These are phyloP conservation scores for Aurelia sp. DNA, from an alignment of 30 jellyfish, hydroid and myxozoan species.

Conservation along the genomic window DNA sequence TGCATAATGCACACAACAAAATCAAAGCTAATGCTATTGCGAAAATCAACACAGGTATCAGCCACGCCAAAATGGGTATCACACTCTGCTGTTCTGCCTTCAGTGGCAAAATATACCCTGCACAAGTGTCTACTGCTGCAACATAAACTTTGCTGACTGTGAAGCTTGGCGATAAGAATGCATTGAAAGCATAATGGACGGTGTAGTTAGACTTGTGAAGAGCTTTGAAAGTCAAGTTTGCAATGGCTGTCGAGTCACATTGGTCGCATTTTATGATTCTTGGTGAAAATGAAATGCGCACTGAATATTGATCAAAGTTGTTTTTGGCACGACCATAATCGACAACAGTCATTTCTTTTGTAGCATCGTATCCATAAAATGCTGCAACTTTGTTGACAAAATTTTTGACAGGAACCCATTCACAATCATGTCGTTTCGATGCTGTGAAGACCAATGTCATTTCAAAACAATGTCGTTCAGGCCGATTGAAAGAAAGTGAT, in stretches of 20 bases:
- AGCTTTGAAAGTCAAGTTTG: constrained; percentile 47
- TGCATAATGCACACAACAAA: constrained; percentile 38
- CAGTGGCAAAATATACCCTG: constrained; percentile 44
- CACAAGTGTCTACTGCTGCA: constrained; percentile 56
- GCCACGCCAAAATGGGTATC: constrained; percentile 59
- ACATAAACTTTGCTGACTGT: constrained; percentile 15
- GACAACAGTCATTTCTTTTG: constrained; percentile 34
- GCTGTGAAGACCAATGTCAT: constrained; percentile 40
- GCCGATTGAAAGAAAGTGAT: constrained; percentile 25
- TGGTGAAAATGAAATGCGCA: constrained; percentile 42
- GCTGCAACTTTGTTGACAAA: constrained; percentile 40
- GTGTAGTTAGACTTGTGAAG: constrained; percentile 37
- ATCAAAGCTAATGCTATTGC: constrained; percentile 51
- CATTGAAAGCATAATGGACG: constrained; percentile 24
- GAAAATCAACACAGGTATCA: constrained; percentile 49
- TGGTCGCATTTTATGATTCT: constrained; percentile 43
- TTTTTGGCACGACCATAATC: constrained; percentile 32
- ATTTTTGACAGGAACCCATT: constrained; percentile 43
- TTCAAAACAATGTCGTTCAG: constrained; percentile 59
- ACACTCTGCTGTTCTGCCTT: constrained; percentile 13
- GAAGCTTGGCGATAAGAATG: constrained; percentile 42
- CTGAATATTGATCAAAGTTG: neutral
- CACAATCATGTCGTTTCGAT: constrained; percentile 22
- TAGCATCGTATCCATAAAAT: constrained; percentile 35
- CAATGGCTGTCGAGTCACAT: constrained; percentile 45